A percentile compares a stretch with the other conserved stretches of the same genome.
phyloP scores from a whole-genome alignment of 2,113 vertebrate species.

The Dolichotis patagonum region DNA sequence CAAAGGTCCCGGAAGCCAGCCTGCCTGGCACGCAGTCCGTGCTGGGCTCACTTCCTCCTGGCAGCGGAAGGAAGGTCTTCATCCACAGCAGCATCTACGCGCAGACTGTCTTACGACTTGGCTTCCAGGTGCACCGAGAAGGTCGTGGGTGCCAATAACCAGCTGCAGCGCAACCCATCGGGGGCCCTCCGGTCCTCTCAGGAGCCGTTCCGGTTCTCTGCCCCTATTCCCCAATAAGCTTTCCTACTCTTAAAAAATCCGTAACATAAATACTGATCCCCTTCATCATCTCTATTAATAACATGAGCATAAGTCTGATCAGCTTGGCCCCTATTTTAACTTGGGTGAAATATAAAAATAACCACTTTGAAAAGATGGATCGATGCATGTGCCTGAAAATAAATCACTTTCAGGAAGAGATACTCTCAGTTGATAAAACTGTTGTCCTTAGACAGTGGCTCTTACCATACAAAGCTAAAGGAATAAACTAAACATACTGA shows the following conservation, averaged over 20 bases:
- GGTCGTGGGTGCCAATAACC: background rate
- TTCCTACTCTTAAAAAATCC: too few relatives aligned
- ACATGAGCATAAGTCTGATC: background rate
- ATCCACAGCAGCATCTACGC: background rate
- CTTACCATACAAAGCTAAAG: background rate
- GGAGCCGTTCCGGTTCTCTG: too few relatives aligned
- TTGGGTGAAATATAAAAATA: conserved; percentile 24
- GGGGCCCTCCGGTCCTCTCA: too few relatives aligned
- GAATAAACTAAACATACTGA: conserved; percentile 16
- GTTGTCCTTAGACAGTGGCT: background rate
- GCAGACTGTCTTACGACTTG: background rate
- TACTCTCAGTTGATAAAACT: conserved; percentile 10
- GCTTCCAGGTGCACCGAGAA: background rate
- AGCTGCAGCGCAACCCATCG: background rate
- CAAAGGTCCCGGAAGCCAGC: background rate
- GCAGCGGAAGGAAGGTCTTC: background rate
- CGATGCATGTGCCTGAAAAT: conserved; percentile 9
- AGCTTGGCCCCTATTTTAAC: conserved; percentile 3
- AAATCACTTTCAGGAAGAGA: background rate
- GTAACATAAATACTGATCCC: background rate
- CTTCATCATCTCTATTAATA: background rate
- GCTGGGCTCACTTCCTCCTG: background rate
- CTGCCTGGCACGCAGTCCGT: background rate
- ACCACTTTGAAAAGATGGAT: conserved; percentile 33
- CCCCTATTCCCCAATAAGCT: too few relatives aligned